Conservation (phyloP, 2,113 vertebrate species). For the Paralichthys olivaceus region DNA sequence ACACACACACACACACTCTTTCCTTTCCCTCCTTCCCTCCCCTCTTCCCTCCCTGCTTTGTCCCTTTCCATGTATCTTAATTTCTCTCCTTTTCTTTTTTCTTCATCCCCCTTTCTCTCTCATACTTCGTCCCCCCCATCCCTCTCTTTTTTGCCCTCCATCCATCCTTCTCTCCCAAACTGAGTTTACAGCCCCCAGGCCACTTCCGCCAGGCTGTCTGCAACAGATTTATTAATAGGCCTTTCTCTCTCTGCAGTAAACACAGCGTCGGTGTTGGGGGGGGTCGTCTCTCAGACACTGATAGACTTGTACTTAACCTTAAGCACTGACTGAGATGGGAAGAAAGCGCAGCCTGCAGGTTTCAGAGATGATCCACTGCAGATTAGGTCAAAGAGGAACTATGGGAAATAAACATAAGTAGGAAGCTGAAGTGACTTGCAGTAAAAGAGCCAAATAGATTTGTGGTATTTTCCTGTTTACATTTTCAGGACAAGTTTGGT, state of each 20-base stretch:
- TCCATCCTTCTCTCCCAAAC: slow-evolving; percentile 59
- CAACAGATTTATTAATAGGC: slow-evolving; percentile 77
- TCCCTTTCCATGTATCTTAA: slow-evolving; percentile 49
- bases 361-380: slow-evolving; percentile 20
- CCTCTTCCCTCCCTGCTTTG: slow-evolving; percentile 6
- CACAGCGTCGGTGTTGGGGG: slow-evolving; percentile 61
- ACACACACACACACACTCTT: slow-evolving; percentile 22
- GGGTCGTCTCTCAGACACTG: slow-evolving; percentile 60
- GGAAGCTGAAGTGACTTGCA: slow-evolving; percentile 5
- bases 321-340: slow-evolving; percentile 26
- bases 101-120: not conserved
- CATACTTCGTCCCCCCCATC: slow-evolving; percentile 21
- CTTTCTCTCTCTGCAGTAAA: slow-evolving; percentile 72
- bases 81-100: slow-evolving; percentile 24
- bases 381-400: slow-evolving; percentile 7
- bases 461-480: not conserved
- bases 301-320: slow-evolving; percentile 68
- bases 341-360: slow-evolving; percentile 43
- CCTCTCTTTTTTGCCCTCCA: slow-evolving; percentile 49
- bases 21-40: slow-evolving; percentile 19
- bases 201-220: slow-evolving; percentile 76
- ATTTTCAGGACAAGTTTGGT: slow-evolving; percentile 3
- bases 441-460: not conserved
- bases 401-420: slow-evolving; percentile 17
- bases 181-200: slow-evolving; percentile 71